Base-by-base conservation (phyloP, 2,113 vertebrate species). In the Mormyrus iriodes region DNA sequence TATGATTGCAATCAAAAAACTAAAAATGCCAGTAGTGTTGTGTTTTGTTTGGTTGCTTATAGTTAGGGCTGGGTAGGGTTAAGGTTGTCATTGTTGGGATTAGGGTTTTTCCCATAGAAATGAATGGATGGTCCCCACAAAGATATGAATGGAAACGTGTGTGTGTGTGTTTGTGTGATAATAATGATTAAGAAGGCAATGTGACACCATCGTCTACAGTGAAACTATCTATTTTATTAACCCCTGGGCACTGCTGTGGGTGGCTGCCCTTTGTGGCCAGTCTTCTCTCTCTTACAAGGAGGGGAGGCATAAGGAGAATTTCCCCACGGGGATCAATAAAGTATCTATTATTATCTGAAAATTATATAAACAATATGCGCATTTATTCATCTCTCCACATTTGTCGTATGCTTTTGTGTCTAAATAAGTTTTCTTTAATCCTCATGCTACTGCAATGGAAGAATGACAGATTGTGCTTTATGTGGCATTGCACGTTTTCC, bases 381-480 rank as follows among this genome's bases (percentile, higher is more conserved):
- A 69, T 79, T 76, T 76, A 1, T 76, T 39, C 69, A 4, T 6
- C 4, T 76, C 31, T 6, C 13, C 39, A 79, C 6, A 79, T 35
- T 53, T 53, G 52, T 13, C 1, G 13, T 53, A 53, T 42, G 17
- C 73, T 79, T 79, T 19, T 79, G 35, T 79, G 73, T 90, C 88
- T 89, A 90, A 92, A 90, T 42, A 89, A 87, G 5, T 3, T 3
- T 2, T 9, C 88, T 5, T 84, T 93, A 90, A 91, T 91, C 88
- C 79, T 91, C 90, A 92, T 89, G 44, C 91, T 92, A 91, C 92
- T 92, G 88, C n/a, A 48, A 49, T 76, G 84, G 91, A 90, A 89
- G 65, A 31, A 93, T 92, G 89, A 86, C 51, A 55, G 85, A 82
- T 85, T 42, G 85, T 69, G 86, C 86, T 84, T 88, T 65, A 27